Conservation (phyloP, 2,888 invertebrate species). For the Cataglyphis rosenhaueri region DNA sequence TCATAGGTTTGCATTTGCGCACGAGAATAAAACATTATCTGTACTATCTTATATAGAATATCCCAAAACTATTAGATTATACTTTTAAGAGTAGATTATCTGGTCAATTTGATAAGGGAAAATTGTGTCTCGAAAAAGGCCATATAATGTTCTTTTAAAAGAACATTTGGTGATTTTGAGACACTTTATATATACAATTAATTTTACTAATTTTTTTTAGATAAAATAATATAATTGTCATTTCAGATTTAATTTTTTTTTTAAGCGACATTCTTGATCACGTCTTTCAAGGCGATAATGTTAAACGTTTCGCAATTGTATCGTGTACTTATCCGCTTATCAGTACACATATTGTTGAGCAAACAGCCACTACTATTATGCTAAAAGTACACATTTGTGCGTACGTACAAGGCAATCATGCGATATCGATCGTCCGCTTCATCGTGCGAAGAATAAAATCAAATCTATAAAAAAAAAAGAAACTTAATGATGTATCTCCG, state of each 20-base stretch:
- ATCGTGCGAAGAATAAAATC: neutral
- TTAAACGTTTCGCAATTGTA: neutral
- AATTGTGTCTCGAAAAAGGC: neutral
- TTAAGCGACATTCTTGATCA: neutral
- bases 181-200: neutral
- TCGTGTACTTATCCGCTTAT: constrained; percentile 21
- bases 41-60: neutral
- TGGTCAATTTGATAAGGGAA: neutral
- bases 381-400: neutral
- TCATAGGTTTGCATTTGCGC: neutral
- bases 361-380: constrained; percentile 32
- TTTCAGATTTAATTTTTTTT: neutral
- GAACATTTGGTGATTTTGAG: neutral
- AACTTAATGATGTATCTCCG: neutral
- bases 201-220: neutral
- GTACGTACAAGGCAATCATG: neutral
- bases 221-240: neutral
- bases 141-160: neutral
- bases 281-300: neutral
- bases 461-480: neutral
- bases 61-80: neutral
- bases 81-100: neutral
- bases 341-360: constrained; percentile 22
- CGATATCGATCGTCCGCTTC: neutral
- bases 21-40: neutral